phyloP scores from a whole-genome alignment of 2,113 vertebrate genomes.

The Falcunculus frontatus region DNA sequence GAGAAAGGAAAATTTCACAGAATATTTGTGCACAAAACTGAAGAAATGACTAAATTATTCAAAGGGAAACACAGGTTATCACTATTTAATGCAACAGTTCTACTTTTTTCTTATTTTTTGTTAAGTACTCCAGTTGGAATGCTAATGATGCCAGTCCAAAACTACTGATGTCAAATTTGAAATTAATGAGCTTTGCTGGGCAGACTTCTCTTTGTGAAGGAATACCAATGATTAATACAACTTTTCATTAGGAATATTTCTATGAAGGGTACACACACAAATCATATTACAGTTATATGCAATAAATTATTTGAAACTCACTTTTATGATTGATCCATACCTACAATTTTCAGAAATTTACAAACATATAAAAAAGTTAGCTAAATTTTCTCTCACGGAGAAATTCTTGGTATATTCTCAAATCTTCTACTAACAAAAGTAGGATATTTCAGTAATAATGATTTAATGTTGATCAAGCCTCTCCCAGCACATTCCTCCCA shows the following conservation, averaged over 20 bases:
- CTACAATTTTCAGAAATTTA: not conserved
- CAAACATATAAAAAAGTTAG: not conserved
- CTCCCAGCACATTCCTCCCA: not conserved
- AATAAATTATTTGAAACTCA: not conserved
- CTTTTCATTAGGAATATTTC: not conserved
- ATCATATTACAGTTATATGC: not conserved
- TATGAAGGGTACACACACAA: not conserved
- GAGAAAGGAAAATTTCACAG: not conserved
- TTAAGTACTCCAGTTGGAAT: not conserved
- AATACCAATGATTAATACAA: not conserved
- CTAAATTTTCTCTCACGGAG: not conserved
- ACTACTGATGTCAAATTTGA: not conserved
- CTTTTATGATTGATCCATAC: not conserved
- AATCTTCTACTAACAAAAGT: not conserved
- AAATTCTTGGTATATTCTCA: not conserved
- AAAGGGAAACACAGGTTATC: not conserved
- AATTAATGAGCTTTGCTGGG: not conserved
- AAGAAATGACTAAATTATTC: not conserved
- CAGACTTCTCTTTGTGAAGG: not conserved
- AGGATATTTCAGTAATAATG: not conserved
- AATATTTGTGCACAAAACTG: not conserved
- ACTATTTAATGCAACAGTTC: not conserved
- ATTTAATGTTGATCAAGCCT: not conserved
- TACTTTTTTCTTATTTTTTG: not conserved
- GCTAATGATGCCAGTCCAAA: not conserved